phyloP scores from a whole-genome alignment of 2,888 invertebrate species.

The Drosophila histrio region DNA sequence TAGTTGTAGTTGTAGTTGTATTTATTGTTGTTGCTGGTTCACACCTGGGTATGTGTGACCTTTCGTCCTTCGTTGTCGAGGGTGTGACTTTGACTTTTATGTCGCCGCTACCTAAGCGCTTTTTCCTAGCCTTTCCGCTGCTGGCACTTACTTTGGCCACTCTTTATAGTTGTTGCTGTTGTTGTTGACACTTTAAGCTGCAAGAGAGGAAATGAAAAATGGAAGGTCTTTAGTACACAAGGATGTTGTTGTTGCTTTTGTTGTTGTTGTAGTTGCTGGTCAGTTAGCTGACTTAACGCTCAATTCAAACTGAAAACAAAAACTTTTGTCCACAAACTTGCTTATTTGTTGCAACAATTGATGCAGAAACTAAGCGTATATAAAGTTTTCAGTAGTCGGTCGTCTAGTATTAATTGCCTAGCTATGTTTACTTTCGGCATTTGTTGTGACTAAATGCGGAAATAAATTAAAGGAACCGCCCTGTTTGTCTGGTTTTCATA shows the following conservation, averaged over 20 bases:
- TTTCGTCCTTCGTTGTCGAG: background rate
- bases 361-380: conserved; percentile 9
- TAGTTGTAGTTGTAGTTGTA: conserved; percentile 6
- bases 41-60: conserved; percentile 36
- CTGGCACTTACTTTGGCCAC: conserved; percentile 14
- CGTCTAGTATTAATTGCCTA: conserved; percentile 20
- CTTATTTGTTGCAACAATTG: conserved; percentile 45
- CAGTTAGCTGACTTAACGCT: conserved; percentile 30
- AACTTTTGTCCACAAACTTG: conserved; percentile 30
- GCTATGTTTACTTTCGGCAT: background rate
- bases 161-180: conserved; percentile 19
- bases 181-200: conserved; percentile 62
- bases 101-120: conserved; percentile 16
- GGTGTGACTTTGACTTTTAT: conserved; percentile 25
- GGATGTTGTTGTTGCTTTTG: conserved; percentile 16
- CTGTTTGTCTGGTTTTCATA: background rate
- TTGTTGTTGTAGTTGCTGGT: conserved; percentile 5
- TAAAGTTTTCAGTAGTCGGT: conserved; percentile 13
- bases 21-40: conserved; percentile 13
- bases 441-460: background rate
- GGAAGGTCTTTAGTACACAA: conserved; percentile 56
- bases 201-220: conserved; percentile 71
- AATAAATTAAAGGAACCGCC: background rate
- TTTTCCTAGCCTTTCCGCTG: conserved; percentile 30
- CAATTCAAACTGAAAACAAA: conserved; percentile 21